Evolutionary conservation across 1,140 invertebrate species (phyloP).

Genomic region (Eriosoma lanigerum): DNA sequence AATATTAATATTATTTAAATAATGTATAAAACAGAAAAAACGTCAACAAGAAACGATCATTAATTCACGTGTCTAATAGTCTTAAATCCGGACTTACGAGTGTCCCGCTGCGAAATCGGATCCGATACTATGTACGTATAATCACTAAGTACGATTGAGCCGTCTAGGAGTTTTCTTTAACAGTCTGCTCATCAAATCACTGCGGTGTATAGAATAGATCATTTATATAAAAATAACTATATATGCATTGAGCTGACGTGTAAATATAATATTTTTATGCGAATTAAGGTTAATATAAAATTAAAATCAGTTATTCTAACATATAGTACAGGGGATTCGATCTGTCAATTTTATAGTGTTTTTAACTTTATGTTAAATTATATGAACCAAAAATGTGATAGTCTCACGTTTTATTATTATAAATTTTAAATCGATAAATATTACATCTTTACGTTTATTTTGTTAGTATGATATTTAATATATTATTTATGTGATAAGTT

Average conservation of each 20-base stretch:
- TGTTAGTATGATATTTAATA: no score
- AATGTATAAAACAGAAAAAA: background rate
- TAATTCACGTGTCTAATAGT: conserved; percentile 23
- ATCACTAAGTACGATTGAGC: conserved; percentile 19
- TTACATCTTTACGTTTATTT: no score
- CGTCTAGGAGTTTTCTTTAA: background rate
- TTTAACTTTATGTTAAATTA: background rate
- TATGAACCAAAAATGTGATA: no score
- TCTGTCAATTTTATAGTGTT: background rate
- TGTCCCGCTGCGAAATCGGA: conserved; percentile 38
- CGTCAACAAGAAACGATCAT: conserved; percentile 21
- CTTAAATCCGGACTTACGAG: background rate
- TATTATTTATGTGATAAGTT: no score
- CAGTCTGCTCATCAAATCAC: background rate
- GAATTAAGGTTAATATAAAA: background rate
- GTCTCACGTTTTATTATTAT: no score
- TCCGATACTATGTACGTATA: conserved; percentile 1
- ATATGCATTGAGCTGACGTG: background rate
- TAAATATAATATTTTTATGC: background rate
- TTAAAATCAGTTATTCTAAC: background rate
- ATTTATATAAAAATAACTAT: background rate
- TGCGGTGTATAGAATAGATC: no score
- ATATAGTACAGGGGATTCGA: background rate
- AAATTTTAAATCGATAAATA: no score
- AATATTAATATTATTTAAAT: conserved; percentile 26